Evolutionary conservation across 2,113 vertebrate species (phyloP), one percentile per base, ranked within the genome.

Genomic region (Misgurnus anguillicaudatus): DNA sequence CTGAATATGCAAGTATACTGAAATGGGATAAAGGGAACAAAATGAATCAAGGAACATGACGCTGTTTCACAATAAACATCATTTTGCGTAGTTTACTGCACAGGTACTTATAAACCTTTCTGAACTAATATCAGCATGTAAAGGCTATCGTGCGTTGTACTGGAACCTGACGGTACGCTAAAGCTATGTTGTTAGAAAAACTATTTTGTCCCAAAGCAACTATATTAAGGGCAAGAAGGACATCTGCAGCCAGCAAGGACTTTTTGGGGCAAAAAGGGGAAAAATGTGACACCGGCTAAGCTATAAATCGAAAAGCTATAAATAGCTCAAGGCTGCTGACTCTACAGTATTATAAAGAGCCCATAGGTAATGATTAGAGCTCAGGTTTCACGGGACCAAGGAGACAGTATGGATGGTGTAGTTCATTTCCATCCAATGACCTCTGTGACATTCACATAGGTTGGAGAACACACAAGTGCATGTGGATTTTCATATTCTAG

Each of bases 271-370:
- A 45, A 74, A 31, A 24, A 2, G 6, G 6, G 21, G 1, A 39
- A 55, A 66, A 19, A 75, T 16, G 14, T 69, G 61, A 53, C 53
- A 72, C 51, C 6, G 47, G 31, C 67, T 19, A 72, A 74, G 80
- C 64, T 55, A 19, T 77, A 39, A 71, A 84, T 82, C 57, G 53
- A 51, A 66, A 57, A 10, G 61, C 78, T 84, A 85, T 81, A 81
- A 84, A 85, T 81, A 85, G 70, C 60, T 45, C 36, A 72, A 78
- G 51, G 66, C 53, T 84, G 75, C 80, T 77, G 77, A 77, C 47
- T 61, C 55, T 0, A 72, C 38, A 31, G 36, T 80, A 79, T 71
- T 64, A 74, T 79, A 60, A 80, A 74, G 66, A 79, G 63, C 62
- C 74, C 70, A 78, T 83, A 79, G 65, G 68, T 83, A 78, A 84